Conservation (phyloP, 1,140 invertebrate species). For the Zeugodacus cucurbitae region DNA sequence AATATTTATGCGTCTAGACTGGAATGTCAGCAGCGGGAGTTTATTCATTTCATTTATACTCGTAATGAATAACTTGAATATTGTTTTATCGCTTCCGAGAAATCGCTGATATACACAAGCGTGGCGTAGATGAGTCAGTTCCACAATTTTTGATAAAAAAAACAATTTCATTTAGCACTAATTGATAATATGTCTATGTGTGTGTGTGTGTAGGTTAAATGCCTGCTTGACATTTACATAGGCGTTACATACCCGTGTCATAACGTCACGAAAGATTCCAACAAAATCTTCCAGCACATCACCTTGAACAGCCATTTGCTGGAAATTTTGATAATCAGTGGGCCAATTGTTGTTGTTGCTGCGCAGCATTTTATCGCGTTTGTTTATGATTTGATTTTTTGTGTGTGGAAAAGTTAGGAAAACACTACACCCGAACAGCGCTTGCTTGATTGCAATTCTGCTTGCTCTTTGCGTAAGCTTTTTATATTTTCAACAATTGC, state of each 20-base stretch:
- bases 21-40: background rate
- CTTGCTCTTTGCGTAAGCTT: background rate
- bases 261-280: constrained; percentile 70
- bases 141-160: background rate
- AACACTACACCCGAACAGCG: background rate
- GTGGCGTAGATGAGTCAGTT: background rate
- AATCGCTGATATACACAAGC: background rate
- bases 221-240: background rate
- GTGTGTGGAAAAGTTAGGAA: background rate
- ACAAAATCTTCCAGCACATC: constrained; percentile 75
- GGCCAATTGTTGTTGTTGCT: constrained; percentile 60
- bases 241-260: constrained; percentile 68
- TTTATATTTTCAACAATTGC: background rate
- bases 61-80: background rate
- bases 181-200: background rate
- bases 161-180: background rate
- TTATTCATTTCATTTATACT: background rate
- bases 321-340: constrained; percentile 62
- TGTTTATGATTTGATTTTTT: background rate
- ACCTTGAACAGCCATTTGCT: constrained; percentile 66
- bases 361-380: constrained; percentile 53
- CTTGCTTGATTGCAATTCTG: background rate
- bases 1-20: background rate
- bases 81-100: background rate
- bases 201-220: background rate